Evolutionary conservation across 2,113 vertebrate genomes (phyloP), one percentile per base, ranked within the genome.

Genomic region (Proteles cristata): DNA sequence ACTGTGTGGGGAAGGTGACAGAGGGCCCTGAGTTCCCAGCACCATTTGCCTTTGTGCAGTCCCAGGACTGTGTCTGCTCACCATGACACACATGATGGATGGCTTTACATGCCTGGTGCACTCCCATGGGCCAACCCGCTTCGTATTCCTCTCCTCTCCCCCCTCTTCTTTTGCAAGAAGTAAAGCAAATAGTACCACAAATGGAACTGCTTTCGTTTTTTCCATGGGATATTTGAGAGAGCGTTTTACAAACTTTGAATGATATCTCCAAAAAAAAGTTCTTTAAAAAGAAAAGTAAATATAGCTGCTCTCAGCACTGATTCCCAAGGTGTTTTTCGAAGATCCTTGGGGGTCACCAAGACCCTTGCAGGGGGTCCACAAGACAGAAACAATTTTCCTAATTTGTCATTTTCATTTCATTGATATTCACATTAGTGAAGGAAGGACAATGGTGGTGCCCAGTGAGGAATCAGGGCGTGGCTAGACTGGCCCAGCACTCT

Each of bases 101-200:
- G 94, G 33, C 82, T 90, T 81, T n/a, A 88, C 91, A 68, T 91
- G 97, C 96, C 86, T 86, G 91, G 66, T 31, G 15, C 8, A 5
- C 50, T 97, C 97, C 97, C 97, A 73, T 48, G 97, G 96, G 94
- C 66, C 66, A 61, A 14, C 33, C 58, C 9, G 0, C 23, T 73
- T 95, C 86, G 77, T 74, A 33, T 35, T 63, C 48, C 83, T 93
- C 39, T 76, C 71, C 55, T 48, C 68, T 6, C 93, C 81, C 33
- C 53, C 7, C 15, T 76, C 82, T 68, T 63, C 35, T 97, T 96
- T 94, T 92, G 25, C 35, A 90, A 74, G 95, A 96, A 97, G 92
- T 88, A 92, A 97, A 96, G 92, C 76, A 96, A 97, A 96, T 73
- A 85, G 90, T 81, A 76, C 74, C 65, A 96, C 94, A 96, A 90